These are phyloP conservation scores for Stictonetta naevosa DNA, from an alignment of 2,113 vertebrate genomes.

Conservation along the genomic window DNA sequence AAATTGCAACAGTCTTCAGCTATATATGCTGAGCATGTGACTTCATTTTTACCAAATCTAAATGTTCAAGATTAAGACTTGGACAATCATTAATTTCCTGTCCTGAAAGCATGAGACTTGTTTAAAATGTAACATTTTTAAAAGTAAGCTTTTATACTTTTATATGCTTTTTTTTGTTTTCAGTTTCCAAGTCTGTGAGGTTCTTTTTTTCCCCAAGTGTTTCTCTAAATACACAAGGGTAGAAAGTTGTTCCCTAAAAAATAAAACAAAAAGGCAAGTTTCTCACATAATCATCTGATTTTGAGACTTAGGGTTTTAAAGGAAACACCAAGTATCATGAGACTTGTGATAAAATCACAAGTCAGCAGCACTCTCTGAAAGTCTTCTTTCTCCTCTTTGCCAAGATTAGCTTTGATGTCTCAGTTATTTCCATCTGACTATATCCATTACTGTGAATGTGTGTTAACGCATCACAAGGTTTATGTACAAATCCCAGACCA, in stretches of 20 bases:
- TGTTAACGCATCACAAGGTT: not conserved
- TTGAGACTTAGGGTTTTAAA: not conserved
- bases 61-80: not conserved
- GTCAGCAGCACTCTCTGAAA: not conserved
- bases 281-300: constrained; percentile 32
- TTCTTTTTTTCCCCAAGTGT: not conserved
- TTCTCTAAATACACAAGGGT: not conserved
- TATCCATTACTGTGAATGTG: not conserved
- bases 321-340: constrained; percentile 1
- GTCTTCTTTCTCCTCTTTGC: not conserved
- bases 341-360: not conserved
- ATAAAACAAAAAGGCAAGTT: not conserved
- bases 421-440: not conserved
- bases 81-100: not conserved
- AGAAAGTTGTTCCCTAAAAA: not conserved
- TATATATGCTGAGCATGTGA: not conserved
- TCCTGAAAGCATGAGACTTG: not conserved
- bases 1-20: not conserved
- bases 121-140: fast-evolving
- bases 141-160: not conserved
- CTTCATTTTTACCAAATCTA: not conserved
- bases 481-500: constrained; percentile 17
- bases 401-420: constrained; percentile 27
- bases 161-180: not conserved
- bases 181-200: not conserved